phyloP scores from a whole-genome alignment of 2,113 vertebrate species.

The Platycercus adscitus region DNA sequence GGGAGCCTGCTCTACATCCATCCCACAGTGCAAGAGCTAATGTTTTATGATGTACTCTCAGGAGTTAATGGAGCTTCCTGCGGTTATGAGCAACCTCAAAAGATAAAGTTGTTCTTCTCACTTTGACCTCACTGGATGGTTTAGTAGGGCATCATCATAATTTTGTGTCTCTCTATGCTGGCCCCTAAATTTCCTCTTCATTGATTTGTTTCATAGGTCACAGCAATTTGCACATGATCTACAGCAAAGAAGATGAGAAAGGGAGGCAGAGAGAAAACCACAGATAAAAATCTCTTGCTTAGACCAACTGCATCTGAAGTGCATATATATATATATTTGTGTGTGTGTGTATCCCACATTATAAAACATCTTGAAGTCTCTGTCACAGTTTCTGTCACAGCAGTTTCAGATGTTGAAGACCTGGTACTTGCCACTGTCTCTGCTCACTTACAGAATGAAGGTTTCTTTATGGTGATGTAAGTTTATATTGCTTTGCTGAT shows the following conservation, averaged over 20 bases:
- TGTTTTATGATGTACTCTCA: neutral
- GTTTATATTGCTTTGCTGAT: neutral
- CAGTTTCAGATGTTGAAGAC: neutral
- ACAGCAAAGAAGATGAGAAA: neutral
- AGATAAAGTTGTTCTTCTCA: conserved; percentile 26
- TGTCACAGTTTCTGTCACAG: neutral
- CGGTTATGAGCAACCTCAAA: neutral
- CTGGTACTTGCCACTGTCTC: neutral
- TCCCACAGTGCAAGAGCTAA: neutral
- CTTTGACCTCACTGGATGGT: neutral
- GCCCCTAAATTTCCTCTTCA: conserved; percentile 1
- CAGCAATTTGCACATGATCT: conserved; percentile 6
- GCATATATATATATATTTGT: neutral
- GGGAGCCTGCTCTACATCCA: neutral
- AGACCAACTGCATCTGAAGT: neutral
- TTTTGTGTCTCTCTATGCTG: neutral
- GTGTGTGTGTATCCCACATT: neutral
- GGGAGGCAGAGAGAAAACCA: neutral
- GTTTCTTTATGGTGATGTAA: neutral
- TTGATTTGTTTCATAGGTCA: neutral
- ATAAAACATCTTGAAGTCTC: neutral
- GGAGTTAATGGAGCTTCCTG: conserved; percentile 40
- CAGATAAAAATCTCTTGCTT: neutral
- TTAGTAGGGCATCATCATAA: neutral
- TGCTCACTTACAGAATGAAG: neutral